These are phyloP conservation scores for Drosophila grimshawi DNA, from an alignment of 1,140 invertebrate species.

Conservation along the genomic window DNA sequence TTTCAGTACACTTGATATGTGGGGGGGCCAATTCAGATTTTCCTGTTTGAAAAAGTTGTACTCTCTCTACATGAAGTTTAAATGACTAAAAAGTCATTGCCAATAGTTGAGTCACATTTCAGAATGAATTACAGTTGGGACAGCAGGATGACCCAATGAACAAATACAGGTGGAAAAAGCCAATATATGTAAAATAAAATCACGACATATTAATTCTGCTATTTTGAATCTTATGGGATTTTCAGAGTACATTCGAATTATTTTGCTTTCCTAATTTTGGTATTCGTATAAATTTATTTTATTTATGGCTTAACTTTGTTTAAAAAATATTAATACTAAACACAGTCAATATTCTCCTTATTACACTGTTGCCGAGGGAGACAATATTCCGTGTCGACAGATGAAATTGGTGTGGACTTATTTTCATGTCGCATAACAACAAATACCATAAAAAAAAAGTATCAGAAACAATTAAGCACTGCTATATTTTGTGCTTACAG, in stretches of 20 bases:
- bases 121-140: too few relatives aligned
- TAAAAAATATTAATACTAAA: slow-evolving; percentile 48
- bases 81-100: too few relatives aligned
- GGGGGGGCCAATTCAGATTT: not conserved
- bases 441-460: slow-evolving; percentile 7
- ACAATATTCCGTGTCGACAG: slow-evolving; percentile 44
- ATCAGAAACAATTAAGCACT: slow-evolving; percentile 21
- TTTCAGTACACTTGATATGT: slow-evolving; percentile 1
- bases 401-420: slow-evolving; percentile 48
- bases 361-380: slow-evolving; percentile 68
- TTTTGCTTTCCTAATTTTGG: too few relatives aligned
- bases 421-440: slow-evolving; percentile 21
- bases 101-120: too few relatives aligned
- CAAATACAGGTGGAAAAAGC: too few relatives aligned
- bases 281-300: too few relatives aligned
- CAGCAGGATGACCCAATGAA: too few relatives aligned
- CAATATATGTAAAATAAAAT: too few relatives aligned
- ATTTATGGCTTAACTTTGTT: not conserved
- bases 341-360: slow-evolving; percentile 35
- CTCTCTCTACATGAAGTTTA: not conserved
- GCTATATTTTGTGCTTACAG: slow-evolving; percentile 66
- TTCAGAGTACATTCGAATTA: too few relatives aligned
- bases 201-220: too few relatives aligned
- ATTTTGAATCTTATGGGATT: too few relatives aligned
- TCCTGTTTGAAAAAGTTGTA: not conserved